Percentiles rank a stretch among this genome's conserved stretches.
Conservation (phyloP, 1,140 invertebrate species). For the Drosophila bocqueti region DNA sequence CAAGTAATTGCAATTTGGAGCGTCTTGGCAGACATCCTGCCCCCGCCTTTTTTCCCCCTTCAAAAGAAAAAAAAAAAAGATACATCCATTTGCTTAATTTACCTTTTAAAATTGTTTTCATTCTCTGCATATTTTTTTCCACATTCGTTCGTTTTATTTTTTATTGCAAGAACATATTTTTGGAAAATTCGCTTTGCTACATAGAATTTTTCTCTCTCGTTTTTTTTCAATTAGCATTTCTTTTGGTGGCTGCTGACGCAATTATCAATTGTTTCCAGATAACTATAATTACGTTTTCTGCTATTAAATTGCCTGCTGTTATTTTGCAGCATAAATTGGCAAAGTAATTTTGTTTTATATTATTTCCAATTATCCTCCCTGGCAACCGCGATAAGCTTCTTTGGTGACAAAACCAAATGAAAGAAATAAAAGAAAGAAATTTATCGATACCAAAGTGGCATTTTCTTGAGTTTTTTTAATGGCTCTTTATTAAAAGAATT, state of each 20-base stretch:
- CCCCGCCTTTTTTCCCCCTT: not conserved
- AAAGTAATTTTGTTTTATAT: conserved; percentile 1
- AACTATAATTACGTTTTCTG: conserved; percentile 27
- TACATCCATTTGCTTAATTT: conserved; percentile 68
- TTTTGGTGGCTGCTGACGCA: conserved; percentile 56
- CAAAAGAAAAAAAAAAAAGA: not conserved
- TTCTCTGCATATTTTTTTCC: conserved; percentile 35
- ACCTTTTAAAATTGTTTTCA: conserved; percentile 75
- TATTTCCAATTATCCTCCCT: conserved; percentile 5
- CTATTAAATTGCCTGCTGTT: conserved; percentile 19
- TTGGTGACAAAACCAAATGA: not conserved
- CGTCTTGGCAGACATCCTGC: conserved; percentile 26
- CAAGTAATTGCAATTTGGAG: conserved; percentile 73
- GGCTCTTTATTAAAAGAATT: not conserved
- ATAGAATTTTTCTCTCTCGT: conserved; percentile 15
- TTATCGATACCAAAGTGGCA: conserved; percentile 15
- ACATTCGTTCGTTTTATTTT: conserved; percentile 41
- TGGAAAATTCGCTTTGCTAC: conserved; percentile 28
- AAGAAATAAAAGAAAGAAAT: conserved; percentile 11
- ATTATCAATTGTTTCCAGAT: conserved; percentile 69
- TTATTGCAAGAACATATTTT: conserved; percentile 44
- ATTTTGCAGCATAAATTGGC: conserved; percentile 10
- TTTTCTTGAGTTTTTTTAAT: conserved; percentile 2
- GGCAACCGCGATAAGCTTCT: conserved; percentile 36
- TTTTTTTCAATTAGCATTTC: conserved; percentile 41